Evolutionary conservation across 2,113 vertebrate genomes (phyloP).

Genomic region (Apistogramma diplotaenia): DNA sequence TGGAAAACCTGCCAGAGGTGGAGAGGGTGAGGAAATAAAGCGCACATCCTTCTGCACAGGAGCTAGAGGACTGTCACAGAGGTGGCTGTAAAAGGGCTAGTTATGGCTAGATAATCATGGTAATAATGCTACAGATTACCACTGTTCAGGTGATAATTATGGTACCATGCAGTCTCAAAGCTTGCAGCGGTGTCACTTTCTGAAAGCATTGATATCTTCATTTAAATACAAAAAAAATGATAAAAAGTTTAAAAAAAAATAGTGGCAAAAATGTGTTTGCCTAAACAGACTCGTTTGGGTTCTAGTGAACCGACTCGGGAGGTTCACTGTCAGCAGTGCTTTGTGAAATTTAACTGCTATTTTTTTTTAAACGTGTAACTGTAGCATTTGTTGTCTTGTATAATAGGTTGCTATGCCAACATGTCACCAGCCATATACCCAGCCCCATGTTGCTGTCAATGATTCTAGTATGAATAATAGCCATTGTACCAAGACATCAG

Average conservation of each 20-base stretch:
- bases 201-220: not conserved
- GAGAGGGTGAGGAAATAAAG: conserved; percentile 83
- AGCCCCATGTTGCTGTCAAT: not conserved
- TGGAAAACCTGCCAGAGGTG: conserved; percentile 88
- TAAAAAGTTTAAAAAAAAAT: not conserved
- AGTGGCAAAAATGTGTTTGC: not conserved
- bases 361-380: not conserved
- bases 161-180: not conserved
- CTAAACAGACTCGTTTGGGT: not conserved
- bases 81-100: not conserved
- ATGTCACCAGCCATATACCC: not conserved
- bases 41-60: not conserved
- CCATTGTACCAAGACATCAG: not conserved
- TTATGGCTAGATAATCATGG: conserved; percentile 26
- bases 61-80: not conserved
- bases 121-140: not conserved
- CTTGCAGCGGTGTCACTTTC: not conserved
- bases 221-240: not conserved
- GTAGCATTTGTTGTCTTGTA: not conserved
- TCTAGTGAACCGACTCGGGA: not conserved
- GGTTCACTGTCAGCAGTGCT: not conserved
- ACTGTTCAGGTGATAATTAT: conserved; percentile 1
- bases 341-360: not conserved
- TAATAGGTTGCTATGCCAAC: not conserved
- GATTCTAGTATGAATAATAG: not conserved